Percentiles rank a stretch among this genome's conserved stretches.
Evolutionary conservation across 2,113 vertebrate genomes (phyloP).

Genomic region (Mirounga angustirostris): DNA sequence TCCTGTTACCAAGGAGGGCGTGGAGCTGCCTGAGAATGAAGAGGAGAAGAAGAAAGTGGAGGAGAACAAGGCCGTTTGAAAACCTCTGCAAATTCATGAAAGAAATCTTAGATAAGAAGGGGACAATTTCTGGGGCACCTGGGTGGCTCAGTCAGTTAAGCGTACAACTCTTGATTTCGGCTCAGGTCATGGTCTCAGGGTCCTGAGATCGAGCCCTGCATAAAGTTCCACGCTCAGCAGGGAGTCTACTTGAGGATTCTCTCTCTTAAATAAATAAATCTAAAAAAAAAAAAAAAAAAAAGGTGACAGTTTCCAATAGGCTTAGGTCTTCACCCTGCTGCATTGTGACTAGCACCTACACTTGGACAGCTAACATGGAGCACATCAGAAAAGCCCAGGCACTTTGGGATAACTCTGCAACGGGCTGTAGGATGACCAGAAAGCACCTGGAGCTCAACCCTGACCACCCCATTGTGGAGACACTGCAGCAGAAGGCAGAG

Average conservation of each 20-base stretch:
- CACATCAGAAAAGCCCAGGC: slow-evolving; percentile 93
- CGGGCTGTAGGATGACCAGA: slow-evolving; percentile 96
- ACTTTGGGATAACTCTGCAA: slow-evolving; percentile 93
- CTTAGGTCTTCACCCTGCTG: slow-evolving; percentile 93
- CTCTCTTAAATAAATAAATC: neutral
- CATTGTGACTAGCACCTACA: slow-evolving; percentile 91
- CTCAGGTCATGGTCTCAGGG: neutral
- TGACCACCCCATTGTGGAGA: slow-evolving; percentile 92
- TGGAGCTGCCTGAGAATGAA: neutral
- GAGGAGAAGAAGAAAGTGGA: neutral
- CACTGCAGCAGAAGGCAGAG: slow-evolving; percentile 92
- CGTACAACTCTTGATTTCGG: neutral
- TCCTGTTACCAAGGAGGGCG: neutral
- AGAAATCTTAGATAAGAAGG: neutral
- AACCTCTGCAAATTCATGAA: neutral
- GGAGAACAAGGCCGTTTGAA: neutral
- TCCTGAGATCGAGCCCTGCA: neutral
- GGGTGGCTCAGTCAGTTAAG: neutral
- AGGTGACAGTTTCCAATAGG: neutral
- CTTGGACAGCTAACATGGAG: slow-evolving; percentile 95
- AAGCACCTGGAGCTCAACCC: slow-evolving; percentile 75
- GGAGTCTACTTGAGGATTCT: too few relatives aligned
- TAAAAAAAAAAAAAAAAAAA: neutral
- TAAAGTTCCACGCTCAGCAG: too few relatives aligned
- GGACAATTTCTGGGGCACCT: neutral